phyloP scores from a whole-genome alignment of 2,888 invertebrate species.

The Caenorhabditis afra region DNA sequence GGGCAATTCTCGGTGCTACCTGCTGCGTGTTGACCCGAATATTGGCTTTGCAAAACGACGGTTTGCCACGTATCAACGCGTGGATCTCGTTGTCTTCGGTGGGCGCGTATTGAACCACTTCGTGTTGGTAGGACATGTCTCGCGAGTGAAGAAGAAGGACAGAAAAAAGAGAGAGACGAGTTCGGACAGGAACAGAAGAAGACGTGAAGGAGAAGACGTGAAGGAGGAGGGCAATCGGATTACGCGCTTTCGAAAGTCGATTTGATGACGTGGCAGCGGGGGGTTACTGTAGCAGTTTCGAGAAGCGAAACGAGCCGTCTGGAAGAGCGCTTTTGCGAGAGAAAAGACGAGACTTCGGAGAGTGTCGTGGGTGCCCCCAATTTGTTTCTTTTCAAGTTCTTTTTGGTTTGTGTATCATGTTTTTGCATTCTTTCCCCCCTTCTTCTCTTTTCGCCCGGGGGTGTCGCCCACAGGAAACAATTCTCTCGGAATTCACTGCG shows the following conservation, averaged over 20 bases:
- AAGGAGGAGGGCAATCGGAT: constrained; percentile 22
- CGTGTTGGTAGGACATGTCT: constrained; percentile 51
- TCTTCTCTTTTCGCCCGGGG: constrained; percentile 1
- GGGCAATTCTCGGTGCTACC: constrained; percentile 16
- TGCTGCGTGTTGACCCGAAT: constrained; percentile 56
- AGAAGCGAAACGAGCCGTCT: too few relatives aligned
- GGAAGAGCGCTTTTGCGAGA: too few relatives aligned
- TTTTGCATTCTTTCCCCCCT: constrained; percentile 27
- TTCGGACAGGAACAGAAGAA: too few relatives aligned
- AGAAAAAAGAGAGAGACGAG: not conserved
- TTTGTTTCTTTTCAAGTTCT: constrained; percentile 54
- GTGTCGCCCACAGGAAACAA: constrained; percentile 39
- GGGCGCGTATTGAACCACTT: constrained; percentile 57
- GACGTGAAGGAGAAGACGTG: not conserved
- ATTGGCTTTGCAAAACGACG: constrained; percentile 59
- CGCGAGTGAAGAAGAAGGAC: not conserved
- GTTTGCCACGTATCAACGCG: constrained; percentile 59
- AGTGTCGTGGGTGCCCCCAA: constrained; percentile 40
- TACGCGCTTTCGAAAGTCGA: constrained; percentile 21
- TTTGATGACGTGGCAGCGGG: constrained; percentile 9
- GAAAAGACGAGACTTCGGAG: constrained; percentile 13
- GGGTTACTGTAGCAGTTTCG: constrained; percentile 8
- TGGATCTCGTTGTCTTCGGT: constrained; percentile 58
- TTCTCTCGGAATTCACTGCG: constrained; percentile 7
- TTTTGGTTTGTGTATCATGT: constrained; percentile 51